Base-by-base conservation (phyloP, 1,140 invertebrate genomes). In the Grapholita molesta region DNA sequence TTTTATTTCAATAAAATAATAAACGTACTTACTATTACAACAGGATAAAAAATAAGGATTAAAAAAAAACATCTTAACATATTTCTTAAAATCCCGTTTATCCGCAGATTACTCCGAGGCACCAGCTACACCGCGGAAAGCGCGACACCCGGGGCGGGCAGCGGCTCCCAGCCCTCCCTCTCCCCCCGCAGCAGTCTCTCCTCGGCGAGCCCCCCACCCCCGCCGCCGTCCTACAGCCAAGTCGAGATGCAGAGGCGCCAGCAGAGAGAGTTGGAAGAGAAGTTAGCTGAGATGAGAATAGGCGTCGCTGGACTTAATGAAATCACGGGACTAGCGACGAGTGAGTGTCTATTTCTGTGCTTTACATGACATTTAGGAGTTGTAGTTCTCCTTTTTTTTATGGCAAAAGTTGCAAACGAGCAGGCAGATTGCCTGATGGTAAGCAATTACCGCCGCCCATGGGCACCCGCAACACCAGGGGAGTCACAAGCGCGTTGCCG, bases 141-240 rank as follows among this genome's bases (percentile, higher is more conserved):
- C 23, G 83, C 75, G 11, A 89, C 86, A 70, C 89, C 87, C 33
- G 92, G 89, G 28, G 87, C 92, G 11, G 88, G 92, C 42, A 93
- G 86, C 69, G 91, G 82, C 12, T 92, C 91, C 0, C 90, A 91
- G 53, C 89, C 90, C 0, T 92, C 90, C 15, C 72, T 97, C 7
- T 97, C 96, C 3, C 96, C 97, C 0, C 93, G 96, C 73, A 97
- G 97, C 79, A 97, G 97, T 70, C 85, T 98, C 9, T 97, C 96
- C 9, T 97, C 97, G 61, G 96, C 97, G 28, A 96, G 96, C 77
- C 96, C 97, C n/a, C 92, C 94, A 4, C 93, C 95, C 1, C 94
- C 95, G 0, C 94, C 95, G 2, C 95, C 95, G 0, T 93, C 95
- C 0, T 95, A 96, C 76, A 95, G 95, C 76, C 64, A 91, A 88